Evolutionary conservation across 2,888 invertebrate genomes (phyloP).

Genomic region (Choreutis nemorana): DNA sequence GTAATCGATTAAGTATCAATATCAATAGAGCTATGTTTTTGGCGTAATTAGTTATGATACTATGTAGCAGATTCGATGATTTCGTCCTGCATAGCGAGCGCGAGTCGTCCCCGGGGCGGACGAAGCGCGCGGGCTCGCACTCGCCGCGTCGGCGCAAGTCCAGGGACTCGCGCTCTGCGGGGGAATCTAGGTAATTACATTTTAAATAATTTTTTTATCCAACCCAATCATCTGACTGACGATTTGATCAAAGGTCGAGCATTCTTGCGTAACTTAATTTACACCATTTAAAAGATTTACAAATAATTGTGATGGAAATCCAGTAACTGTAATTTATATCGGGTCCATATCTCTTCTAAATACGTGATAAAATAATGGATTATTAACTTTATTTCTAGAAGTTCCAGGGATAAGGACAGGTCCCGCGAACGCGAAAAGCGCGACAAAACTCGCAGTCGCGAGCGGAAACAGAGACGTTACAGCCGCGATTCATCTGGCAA

Average conservation of each 20-base stretch:
- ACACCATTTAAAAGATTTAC: no score
- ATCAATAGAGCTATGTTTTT: neutral
- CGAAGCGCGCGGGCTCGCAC: conserved; percentile 29
- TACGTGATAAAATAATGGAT: no score
- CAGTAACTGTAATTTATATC: no score
- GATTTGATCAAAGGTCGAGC: no score
- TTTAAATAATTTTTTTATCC: no score
- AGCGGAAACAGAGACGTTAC: conserved; percentile 48
- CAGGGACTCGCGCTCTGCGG: conserved; percentile 47
- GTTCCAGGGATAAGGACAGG: conserved; percentile 38
- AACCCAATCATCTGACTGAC: no score
- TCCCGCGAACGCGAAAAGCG: conserved; percentile 44
- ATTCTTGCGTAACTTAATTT: no score
- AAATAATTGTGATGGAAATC: no score
- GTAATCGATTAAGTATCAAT: neutral
- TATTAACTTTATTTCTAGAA: no score
- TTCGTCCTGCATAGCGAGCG: conserved; percentile 62
- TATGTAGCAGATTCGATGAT: conserved; percentile 47
- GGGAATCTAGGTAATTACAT: conserved; percentile 35
- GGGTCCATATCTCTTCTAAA: no score
- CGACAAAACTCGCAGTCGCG: conserved; percentile 14
- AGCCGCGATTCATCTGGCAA: conserved; percentile 38
- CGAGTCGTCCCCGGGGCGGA: conserved; percentile 27
- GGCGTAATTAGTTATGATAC: neutral
- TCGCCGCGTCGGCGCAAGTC: conserved; percentile 37